Conservation (phyloP, 2,888 invertebrate species). For the Athalia rosae region DNA sequence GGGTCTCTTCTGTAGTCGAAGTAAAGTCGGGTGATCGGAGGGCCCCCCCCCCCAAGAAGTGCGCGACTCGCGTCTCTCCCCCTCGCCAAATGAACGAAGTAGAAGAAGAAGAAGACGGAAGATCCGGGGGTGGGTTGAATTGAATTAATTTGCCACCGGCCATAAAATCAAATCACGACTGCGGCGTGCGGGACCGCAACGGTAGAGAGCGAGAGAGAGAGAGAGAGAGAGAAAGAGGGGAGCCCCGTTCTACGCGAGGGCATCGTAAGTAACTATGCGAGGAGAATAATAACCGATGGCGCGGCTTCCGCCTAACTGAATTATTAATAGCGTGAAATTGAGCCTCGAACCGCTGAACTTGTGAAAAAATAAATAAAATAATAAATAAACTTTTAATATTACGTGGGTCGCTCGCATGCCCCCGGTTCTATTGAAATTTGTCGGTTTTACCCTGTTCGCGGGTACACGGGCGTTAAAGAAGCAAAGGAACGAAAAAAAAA, state of each 20-base stretch:
- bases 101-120: conserved; percentile 23
- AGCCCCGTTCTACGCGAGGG: conserved; percentile 20
- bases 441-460: neutral
- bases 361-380: conserved; percentile 8
- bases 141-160: conserved; percentile 42
- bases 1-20: too few species aligned
- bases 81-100: neutral
- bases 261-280: conserved; percentile 42
- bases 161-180: conserved; percentile 40
- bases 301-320: conserved; percentile 21
- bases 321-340: conserved; percentile 42
- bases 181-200: neutral
- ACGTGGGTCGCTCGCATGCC: neutral
- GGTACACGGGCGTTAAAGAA: neutral
- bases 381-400: conserved; percentile 19
- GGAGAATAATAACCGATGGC: conserved; percentile 44
- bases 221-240: too few species aligned
- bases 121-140: conserved; percentile 29
- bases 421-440: conserved; percentile 21
- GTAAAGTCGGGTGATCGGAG: too few species aligned
- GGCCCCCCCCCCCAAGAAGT: too few species aligned
- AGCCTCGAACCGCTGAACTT: conserved; percentile 31
- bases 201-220: too few species aligned
- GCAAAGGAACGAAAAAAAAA: neutral
- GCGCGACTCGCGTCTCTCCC: neutral